Percentiles rank a stretch among this genome's conserved stretches.
These are phyloP conservation scores for Chiridota heheva DNA, from an alignment of 35 echinoderm and acorn worm species.

Conservation along the genomic window DNA sequence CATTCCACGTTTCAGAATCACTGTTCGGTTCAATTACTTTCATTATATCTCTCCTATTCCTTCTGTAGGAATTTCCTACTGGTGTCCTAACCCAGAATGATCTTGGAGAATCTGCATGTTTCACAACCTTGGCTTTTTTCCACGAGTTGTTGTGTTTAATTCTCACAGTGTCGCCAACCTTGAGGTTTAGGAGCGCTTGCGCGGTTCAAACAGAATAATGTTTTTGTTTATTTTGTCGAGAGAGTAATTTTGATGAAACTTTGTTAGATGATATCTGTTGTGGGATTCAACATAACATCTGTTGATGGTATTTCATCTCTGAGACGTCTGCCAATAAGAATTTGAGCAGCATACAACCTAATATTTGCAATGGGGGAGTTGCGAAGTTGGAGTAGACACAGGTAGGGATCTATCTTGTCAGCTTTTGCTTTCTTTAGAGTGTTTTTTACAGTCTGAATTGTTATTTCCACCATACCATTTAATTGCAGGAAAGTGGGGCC, in stretches of 20 bases:
- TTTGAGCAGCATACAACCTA: constrained; percentile 10
- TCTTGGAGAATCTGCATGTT: not conserved
- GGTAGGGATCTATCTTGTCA: constrained; percentile 7
- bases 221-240: not conserved
- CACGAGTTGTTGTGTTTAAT: not conserved
- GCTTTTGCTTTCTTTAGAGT: constrained; percentile 13
- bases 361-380: constrained; percentile 16
- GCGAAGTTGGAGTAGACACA: constrained; percentile 19
- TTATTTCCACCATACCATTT: constrained; percentile 29
- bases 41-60: too few relatives aligned
- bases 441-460: constrained; percentile 19
- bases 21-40: too few relatives aligned
- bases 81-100: constrained; percentile 14
- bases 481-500: constrained; percentile 13
- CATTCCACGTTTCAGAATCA: too few relatives aligned
- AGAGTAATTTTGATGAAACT: not conserved
- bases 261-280: not conserved
- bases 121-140: constrained; percentile 12
- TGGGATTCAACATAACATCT: not conserved
- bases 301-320: not conserved
- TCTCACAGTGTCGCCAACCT: not conserved
- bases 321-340: not conserved
- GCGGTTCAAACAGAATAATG: not conserved
- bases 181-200: not conserved
- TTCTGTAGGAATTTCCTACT: too few relatives aligned